Evolutionary conservation across 2,113 vertebrate genomes (phyloP), one percentile per base, ranked within the genome.

Genomic region (Willisornis vidua): DNA sequence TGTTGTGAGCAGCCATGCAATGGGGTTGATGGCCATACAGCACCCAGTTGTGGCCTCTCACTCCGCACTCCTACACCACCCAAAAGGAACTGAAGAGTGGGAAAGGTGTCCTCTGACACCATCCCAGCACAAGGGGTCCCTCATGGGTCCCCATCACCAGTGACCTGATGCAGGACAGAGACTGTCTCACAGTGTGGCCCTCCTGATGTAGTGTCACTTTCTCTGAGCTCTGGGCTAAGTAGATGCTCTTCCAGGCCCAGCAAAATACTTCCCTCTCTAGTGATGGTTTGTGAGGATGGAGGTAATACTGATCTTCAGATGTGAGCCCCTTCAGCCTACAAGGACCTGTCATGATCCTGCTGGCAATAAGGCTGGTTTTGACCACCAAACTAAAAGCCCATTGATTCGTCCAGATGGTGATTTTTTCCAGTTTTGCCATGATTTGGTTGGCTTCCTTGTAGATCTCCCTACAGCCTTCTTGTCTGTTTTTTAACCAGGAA

Each of bases 1-100:
- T 1, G 0, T 49, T 20, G 62, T 17, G 23, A 85, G 23, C 35
- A 52, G 57, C 51, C 2, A 0, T 33, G 41, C 51, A 16, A 41
- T 0, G 4, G 6, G 12, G 41, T 17, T 73, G 43, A 33, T 45
- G 45, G 51, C 31, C 57, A 26, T 51, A 23, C 2, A 2, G 51
- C 25, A 52, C 51, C 51, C 51, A 52, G 14, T 8, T 13, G 25
- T 10, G 10, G 20, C 35, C 17, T 48, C 41, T 66, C 0, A 0
- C 24, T 46, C 65, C 41, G 6, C 41, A 43, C 41, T 41, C 41
- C 52, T 25, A 7, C 46, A 41, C 18, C 33, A 9, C 46, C 20
- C 9, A 1, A 67, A 57, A 77, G 41, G 28, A 67, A 19, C 6
- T 28, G 46, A 54, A 55, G 45, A 52, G 20, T 2, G 1, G 24